These are phyloP conservation scores for Pantherophis vulpinus DNA, from an alignment of 2,797 vertebrate species.

Conservation along the genomic window DNA sequence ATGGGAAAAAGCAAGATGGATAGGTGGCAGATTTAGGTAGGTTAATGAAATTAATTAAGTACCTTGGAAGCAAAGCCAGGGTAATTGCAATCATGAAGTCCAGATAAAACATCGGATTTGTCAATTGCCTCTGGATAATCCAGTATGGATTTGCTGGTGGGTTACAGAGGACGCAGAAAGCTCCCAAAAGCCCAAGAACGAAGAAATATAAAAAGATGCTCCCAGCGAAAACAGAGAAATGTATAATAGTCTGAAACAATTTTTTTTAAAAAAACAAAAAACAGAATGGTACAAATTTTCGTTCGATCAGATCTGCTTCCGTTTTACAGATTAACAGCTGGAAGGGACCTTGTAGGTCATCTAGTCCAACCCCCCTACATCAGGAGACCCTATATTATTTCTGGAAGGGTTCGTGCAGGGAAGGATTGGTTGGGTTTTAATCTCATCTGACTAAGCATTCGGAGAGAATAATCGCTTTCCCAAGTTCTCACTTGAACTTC, in stretches of 20 bases:
- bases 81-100: constrained; percentile 79
- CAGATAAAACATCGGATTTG: constrained; percentile 82
- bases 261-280: background rate
- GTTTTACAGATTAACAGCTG: background rate
- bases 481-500: no score
- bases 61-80: constrained; percentile 90
- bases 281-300: background rate
- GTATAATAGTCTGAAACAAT: constrained; percentile 85
- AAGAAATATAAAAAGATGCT: constrained; percentile 80
- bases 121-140: constrained; percentile 80
- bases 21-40: background rate
- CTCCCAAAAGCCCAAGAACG: constrained; percentile 79
- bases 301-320: background rate
- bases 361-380: no score
- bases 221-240: constrained; percentile 70
- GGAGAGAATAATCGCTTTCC: no score
- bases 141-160: constrained; percentile 82
- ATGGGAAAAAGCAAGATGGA: background rate
- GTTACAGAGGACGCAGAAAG: constrained; percentile 79
- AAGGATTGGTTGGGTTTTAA: background rate
- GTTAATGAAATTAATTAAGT: constrained; percentile 20
- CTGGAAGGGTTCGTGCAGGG: background rate
- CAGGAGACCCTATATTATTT: background rate
- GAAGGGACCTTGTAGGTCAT: no score
- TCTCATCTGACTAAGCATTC: no score